Base-by-base conservation (phyloP, 2,888 invertebrate genomes). In the Artemia sinica region DNA sequence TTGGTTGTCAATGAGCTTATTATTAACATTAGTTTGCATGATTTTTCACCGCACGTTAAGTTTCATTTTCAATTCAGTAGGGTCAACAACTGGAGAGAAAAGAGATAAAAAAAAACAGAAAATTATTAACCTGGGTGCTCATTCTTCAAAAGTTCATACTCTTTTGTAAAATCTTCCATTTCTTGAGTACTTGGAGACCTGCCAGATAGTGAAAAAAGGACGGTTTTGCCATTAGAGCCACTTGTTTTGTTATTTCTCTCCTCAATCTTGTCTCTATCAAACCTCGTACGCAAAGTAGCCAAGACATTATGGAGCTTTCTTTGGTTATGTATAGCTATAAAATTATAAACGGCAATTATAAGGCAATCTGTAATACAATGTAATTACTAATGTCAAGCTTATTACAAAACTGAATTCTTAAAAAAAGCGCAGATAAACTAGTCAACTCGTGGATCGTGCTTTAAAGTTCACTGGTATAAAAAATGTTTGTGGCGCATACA, bases 191-290 rank as follows among this genome's bases (percentile, higher is more conserved):
- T 68, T 50, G 69, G 49, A 5, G 68, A 58, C 13, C 49, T 41
- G 28, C 52, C 50, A 12, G 28, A 13, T 9, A 68, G 68, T 14
- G 71, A 50, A 50, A 72, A 69, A 11, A 72, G 50, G 65, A 72
- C 69, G 8, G 67, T 66, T 41, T 69, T 66, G 4, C 67, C 67
- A 49, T 69, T 70, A 9, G 67, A 49, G 8, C 71, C 71, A 67
- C 66, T 67, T 12, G 68, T 67, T 18, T 67, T 69, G n/a, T 65
- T 67, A 10, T 28, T 28, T 13, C 52, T 69, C 13, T 71, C 71
- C 1, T 41, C 50, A 8, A 52, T 66, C 28, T 68, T 65, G 50
- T 70, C 70, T 9, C 52, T 10, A 12, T 68, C 50, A 51, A 70
- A 66, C 11, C 66, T 52, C 9, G 48, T 14, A 8, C 70, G 66